Percentiles rank a stretch among this genome's conserved stretches.
Conservation (phyloP, 2,113 vertebrate species). For the Naja naja region DNA sequence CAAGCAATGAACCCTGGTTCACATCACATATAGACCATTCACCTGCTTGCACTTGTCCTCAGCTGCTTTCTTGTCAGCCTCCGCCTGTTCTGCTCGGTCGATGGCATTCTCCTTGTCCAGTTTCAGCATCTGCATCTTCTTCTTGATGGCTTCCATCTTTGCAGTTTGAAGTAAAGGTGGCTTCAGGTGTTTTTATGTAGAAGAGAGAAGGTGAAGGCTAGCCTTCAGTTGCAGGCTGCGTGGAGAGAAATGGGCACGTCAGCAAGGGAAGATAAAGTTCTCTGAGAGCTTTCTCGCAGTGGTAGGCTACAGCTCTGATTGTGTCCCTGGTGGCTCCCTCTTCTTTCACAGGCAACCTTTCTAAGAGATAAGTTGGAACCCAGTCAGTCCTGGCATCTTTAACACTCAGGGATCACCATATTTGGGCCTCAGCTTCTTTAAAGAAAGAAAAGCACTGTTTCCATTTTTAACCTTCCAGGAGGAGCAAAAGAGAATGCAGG, state of each 20-base stretch:
- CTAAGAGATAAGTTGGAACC: slow-evolving; percentile 71
- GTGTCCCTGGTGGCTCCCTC: slow-evolving; percentile 70
- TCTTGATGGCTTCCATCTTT: slow-evolving; percentile 97
- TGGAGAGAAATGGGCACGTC: slow-evolving; percentile 47
- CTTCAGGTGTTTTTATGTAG: slow-evolving; percentile 34
- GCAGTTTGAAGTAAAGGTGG: background rate
- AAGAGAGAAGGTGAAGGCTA: slow-evolving; percentile 12
- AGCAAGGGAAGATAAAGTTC: slow-evolving; percentile 62
- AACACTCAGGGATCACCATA: slow-evolving; percentile 73
- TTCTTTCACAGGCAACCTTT: slow-evolving; percentile 66
- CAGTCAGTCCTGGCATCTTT: slow-evolving; percentile 60
- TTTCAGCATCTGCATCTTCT: slow-evolving; percentile 99
- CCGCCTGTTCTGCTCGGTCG: slow-evolving; percentile 89
- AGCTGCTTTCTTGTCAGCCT: slow-evolving; percentile 84
- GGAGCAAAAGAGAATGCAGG: slow-evolving; percentile 53
- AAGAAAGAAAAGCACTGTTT: slow-evolving; percentile 65
- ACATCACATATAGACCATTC: slow-evolving; percentile 29
- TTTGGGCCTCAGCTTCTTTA: slow-evolving; percentile 82
- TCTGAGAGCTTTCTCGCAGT: slow-evolving; percentile 66
- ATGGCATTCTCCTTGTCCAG: slow-evolving; percentile 95
- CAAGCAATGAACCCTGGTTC: background rate
- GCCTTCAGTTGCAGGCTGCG: slow-evolving; percentile 5
- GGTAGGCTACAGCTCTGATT: slow-evolving; percentile 68
- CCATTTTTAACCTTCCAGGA: slow-evolving; percentile 81
- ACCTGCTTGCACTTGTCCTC: slow-evolving; percentile 94